Evolutionary conservation across 2,888 invertebrate species (phyloP), one percentile per base, ranked within the genome.

Genomic region (Malachius bipustulatus): DNA sequence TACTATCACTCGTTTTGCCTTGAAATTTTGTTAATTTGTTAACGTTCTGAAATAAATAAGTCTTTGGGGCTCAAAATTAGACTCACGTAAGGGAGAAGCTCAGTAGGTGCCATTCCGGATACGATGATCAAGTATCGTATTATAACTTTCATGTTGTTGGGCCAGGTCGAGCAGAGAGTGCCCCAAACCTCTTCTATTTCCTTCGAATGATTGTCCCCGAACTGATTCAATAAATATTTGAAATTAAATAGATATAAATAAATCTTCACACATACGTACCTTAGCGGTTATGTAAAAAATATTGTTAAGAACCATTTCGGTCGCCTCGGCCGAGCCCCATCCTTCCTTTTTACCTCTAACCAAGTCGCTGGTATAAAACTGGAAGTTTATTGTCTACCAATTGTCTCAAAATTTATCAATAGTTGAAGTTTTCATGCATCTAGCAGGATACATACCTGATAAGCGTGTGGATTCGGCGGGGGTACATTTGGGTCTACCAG

Each of bases 261-360:
- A 24, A 9, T 8, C 9, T 24, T 3, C n/a, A 3, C 27, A 36
- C 26, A 15, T 32, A 44, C 51, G 56, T 66, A 88, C 88, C 79
- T 91, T 91, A 3, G 91, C 88, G 4, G 97, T 98, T 51, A 97
- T 85, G 64, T 96, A 97, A 65, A 98, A 90, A 12, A 98, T 77
- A 67, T 98, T 98, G 63, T 98, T 98, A 42, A 98, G 73, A 32
- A 98, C 91, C 91, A 98, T 94, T 67, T 98, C 97, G 0, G 97
- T 98, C n/a, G 97, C 97, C 65, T 97, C 96, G 0, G 88, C 88
- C 1, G 94, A 94, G 28, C 98, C 98, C 75, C 97, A 94, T 0
- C 97, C 97, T 60, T 94, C 93, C 34, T 88, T 75, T 11, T 85
- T 71, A 71, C 66, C 73, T 1, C 78, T 75, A 10, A 62, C 58